Conservation (phyloP, 1,140 invertebrate genomes). For the Brachionus paranguensis region DNA sequence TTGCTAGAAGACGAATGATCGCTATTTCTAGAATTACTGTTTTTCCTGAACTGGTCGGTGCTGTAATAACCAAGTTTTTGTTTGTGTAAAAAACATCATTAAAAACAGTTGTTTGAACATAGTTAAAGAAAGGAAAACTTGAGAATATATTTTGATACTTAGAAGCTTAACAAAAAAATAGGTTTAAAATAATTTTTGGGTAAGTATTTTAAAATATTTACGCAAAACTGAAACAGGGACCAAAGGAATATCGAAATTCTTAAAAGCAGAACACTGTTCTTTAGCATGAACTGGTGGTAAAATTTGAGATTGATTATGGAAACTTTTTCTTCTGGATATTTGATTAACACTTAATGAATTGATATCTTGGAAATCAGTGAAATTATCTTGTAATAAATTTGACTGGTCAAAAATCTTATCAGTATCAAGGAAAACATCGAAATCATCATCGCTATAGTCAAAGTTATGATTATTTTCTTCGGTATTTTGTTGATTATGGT, state of each 20-base stretch:
- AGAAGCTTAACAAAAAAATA: slow-evolving; percentile 25
- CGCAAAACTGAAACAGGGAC: neutral
- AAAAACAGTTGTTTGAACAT: slow-evolving; percentile 66
- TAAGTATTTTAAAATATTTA: neutral
- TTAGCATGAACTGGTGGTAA: neutral
- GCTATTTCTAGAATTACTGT: slow-evolving; percentile 74
- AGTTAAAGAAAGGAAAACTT: slow-evolving; percentile 65
- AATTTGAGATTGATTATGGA: neutral
- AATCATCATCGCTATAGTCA: neutral
- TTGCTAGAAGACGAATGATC: slow-evolving; percentile 62
- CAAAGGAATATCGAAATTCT: slow-evolving; percentile 41
- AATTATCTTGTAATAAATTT: neutral
- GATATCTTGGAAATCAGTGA: neutral
- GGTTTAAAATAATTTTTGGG: neutral
- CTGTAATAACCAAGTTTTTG: slow-evolving; percentile 66
- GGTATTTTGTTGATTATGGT: neutral
- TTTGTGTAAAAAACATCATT: slow-evolving; percentile 64
- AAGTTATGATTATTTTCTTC: neutral
- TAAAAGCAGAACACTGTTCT: neutral
- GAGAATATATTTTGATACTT: slow-evolving; percentile 54
- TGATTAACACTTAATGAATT: neutral
- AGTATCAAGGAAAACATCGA: neutral
- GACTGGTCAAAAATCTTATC: neutral
- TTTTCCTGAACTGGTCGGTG: slow-evolving; percentile 75
- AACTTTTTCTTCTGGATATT: neutral